Base-by-base conservation (phyloP, 2,888 invertebrate species). In the Thumatha senex region DNA sequence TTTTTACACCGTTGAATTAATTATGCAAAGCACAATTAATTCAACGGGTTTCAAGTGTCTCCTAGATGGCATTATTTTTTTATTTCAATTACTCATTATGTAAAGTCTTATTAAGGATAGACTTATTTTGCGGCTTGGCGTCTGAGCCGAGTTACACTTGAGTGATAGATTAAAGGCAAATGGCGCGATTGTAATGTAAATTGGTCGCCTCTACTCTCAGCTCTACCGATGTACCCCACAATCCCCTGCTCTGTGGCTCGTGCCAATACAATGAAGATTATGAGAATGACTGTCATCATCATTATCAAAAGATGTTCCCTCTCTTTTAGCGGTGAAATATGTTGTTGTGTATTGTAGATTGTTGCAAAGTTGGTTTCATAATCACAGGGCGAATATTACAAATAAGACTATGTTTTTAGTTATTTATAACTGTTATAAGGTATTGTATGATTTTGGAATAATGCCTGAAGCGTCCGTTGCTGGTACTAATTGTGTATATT, bases 121-220 rank as follows among this genome's bases (percentile, higher is more conserved):
- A 24, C 18, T 24, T 24, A 24, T 24, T 5, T 8, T 33, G 9
- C 1, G 15, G 14, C 18, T 15, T 18, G n/a, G 8, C 3, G 12
- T 10, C 9, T n/a, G 15, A 15, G 31, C 34, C 14, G 12, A 13
- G 30, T 40, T 34, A 35, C 45, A 43, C 46, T 66, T 48, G 33
- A 40, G 35, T 53, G 46, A 52, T 58, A 51, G 66, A 62, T 62
- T 54, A 48, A 58, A 62, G 40, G 54, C 47, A 24, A 36, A 39
- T 38, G 2, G 39, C 40, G 40, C 48, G 15, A 66, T 62, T 62
- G 67, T 62, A 29, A 62, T 62, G 67, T 51, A 62, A 66, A 62
- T 62, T 47, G 43, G 39, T 11, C n/a, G 40, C 11, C 33, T 38
- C 31, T 35, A 35, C 35, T 13, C 38, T 14, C n/a, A 3, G 10